Conservation (phyloP, 2,888 invertebrate genomes). For the Homarus gammarus region DNA sequence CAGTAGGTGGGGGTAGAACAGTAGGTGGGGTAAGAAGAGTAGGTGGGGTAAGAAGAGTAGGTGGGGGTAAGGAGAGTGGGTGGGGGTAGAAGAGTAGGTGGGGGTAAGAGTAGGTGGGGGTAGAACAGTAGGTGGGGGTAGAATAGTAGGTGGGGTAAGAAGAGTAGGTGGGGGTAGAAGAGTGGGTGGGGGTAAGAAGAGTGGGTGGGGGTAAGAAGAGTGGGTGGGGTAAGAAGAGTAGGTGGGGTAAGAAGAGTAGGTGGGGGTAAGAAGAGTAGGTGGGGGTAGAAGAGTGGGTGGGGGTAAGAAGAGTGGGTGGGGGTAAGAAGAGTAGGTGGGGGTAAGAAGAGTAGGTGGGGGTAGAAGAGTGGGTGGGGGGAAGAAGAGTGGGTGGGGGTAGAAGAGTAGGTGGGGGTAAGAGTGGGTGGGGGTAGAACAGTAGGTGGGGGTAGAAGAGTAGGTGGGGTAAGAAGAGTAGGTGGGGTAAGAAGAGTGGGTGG, state of each 20-base stretch:
- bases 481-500: background rate
- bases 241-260: background rate
- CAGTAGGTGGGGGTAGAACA: background rate
- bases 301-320: background rate
- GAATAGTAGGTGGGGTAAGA: too few relatives aligned
- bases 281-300: background rate
- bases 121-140: background rate
- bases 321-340: background rate
- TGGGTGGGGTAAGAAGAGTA: background rate
- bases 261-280: background rate
- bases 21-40: background rate
- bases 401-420: background rate
- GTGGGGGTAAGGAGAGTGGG: conserved; percentile 9
- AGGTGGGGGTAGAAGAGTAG: too few relatives aligned
- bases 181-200: background rate
- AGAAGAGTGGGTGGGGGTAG: conserved; percentile 19
- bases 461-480: background rate
- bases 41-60: background rate
- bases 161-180: background rate
- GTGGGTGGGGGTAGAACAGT: background rate
- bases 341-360: conserved; percentile 9
- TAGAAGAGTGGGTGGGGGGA: conserved; percentile 9
- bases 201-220: background rate
- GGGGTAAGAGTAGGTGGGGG: background rate
- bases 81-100: conserved; percentile 9